Percentiles rank a stretch among this genome's conserved stretches.
These are phyloP conservation scores for Oenanthe melanoleuca DNA, from an alignment of 2,113 vertebrate species.

Conservation along the genomic window DNA sequence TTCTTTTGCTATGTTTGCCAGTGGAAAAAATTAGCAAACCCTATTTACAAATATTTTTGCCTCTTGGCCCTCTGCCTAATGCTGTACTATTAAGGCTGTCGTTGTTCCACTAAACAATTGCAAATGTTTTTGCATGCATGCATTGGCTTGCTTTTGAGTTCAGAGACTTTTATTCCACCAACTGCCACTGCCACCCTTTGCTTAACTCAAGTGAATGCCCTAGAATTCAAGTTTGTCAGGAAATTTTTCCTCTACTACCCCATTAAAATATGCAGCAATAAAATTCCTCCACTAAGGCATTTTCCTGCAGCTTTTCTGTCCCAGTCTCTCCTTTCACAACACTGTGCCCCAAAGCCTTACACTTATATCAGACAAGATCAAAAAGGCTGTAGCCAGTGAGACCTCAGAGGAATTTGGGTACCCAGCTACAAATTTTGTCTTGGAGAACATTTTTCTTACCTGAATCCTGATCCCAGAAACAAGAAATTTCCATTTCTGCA, in stretches of 20 bases:
- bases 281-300: background rate
- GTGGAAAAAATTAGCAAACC: slow-evolving; percentile 65
- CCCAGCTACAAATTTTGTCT: background rate
- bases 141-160: slow-evolving; percentile 17
- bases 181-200: background rate
- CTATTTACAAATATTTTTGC: slow-evolving; percentile 68
- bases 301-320: background rate
- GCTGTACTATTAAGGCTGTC: slow-evolving; percentile 19
- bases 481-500: background rate
- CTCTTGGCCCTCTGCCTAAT: slow-evolving; percentile 50
- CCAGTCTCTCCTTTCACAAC: background rate
- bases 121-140: slow-evolving; percentile 49
- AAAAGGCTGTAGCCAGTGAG: background rate
- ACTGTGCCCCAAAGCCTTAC: background rate
- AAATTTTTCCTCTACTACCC: background rate
- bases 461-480: background rate
- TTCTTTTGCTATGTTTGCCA: slow-evolving; percentile 9
- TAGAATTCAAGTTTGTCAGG: background rate
- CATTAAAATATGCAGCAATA: background rate
- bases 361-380: background rate
- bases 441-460: background rate
- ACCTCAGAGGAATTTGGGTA: background rate
- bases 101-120: slow-evolving; percentile 59
- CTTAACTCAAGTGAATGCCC: background rate
- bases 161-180: background rate